A percentile compares a stretch with the other conserved stretches of the same genome.
Conservation (phyloP, 1,140 invertebrate genomes). For the Microplitis demolitor region DNA sequence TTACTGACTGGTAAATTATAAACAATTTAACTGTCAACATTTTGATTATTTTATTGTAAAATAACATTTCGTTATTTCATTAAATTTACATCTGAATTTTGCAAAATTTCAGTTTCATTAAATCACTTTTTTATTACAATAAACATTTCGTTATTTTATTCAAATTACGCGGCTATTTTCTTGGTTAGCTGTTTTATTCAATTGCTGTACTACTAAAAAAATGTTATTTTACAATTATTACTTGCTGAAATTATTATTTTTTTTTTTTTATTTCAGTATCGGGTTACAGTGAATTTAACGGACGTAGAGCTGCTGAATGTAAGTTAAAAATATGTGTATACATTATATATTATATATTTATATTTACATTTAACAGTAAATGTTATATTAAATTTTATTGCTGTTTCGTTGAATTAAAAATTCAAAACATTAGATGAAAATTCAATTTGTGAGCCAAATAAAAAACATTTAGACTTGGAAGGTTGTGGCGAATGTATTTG, state of each 20-base stretch:
- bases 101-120: not conserved
- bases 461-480: conserved; percentile 16
- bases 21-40: not conserved
- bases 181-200: not conserved
- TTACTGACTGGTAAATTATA: not conserved
- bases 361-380: not conserved
- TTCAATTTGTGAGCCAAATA: conserved; percentile 16
- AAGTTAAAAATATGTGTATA: not conserved
- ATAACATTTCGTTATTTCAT: too few relatives aligned
- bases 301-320: conserved; percentile 13
- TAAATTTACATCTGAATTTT: not conserved
- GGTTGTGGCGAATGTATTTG: conserved; percentile 20
- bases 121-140: too few relatives aligned
- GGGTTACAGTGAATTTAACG: not conserved
- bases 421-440: conserved; percentile 7
- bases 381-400: not conserved
- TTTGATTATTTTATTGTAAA: too few relatives aligned
- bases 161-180: not conserved
- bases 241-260: too few relatives aligned
- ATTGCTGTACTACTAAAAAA: too few relatives aligned
- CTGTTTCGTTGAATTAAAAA: not conserved
- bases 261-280: not conserved
- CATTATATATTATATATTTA: not conserved
- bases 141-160: too few relatives aligned
- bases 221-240: not conserved